Conservation (phyloP, 2,113 vertebrate genomes). For the Albula glossodonta region DNA sequence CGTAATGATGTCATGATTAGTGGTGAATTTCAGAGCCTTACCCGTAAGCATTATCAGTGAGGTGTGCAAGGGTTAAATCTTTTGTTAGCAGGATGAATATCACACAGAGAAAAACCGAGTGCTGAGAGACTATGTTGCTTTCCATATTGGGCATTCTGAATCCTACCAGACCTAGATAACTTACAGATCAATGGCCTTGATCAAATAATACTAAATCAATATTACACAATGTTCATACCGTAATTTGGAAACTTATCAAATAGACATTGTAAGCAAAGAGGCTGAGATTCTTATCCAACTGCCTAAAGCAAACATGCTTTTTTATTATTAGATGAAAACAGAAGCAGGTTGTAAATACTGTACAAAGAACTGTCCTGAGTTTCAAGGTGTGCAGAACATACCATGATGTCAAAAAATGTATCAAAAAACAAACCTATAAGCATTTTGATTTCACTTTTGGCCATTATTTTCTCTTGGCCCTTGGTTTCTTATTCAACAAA, state of each 20-base stretch:
- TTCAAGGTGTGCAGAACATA: slow-evolving; percentile 60
- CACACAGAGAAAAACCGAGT: not conserved
- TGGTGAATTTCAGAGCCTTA: slow-evolving; percentile 66
- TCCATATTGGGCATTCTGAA: not conserved
- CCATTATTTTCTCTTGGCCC: slow-evolving; percentile 42
- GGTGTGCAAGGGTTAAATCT: not conserved
- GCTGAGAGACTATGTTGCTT: not conserved
- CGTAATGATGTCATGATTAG: slow-evolving; percentile 74
- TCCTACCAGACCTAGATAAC: not conserved
- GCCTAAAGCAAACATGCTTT: slow-evolving; percentile 43
- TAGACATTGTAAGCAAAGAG: slow-evolving; percentile 45
- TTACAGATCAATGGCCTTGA: not conserved
- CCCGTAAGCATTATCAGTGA: slow-evolving; percentile 24
- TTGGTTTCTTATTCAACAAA: slow-evolving; percentile 48
- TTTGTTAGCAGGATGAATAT: no score
- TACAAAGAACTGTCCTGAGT: slow-evolving; percentile 53
- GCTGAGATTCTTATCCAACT: slow-evolving; percentile 39
- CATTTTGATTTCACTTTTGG: slow-evolving; percentile 54
- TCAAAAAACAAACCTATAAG: slow-evolving; percentile 55
- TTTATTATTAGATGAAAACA: slow-evolving; percentile 53
- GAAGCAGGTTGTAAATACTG: slow-evolving; percentile 53
- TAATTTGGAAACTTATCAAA: slow-evolving; percentile 32
- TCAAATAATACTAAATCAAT: not conserved
- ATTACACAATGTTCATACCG: not conserved
- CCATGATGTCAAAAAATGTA: slow-evolving; percentile 71